phyloP scores from a whole-genome alignment of 2,888 invertebrate species.

The Hyposoter didymator region DNA sequence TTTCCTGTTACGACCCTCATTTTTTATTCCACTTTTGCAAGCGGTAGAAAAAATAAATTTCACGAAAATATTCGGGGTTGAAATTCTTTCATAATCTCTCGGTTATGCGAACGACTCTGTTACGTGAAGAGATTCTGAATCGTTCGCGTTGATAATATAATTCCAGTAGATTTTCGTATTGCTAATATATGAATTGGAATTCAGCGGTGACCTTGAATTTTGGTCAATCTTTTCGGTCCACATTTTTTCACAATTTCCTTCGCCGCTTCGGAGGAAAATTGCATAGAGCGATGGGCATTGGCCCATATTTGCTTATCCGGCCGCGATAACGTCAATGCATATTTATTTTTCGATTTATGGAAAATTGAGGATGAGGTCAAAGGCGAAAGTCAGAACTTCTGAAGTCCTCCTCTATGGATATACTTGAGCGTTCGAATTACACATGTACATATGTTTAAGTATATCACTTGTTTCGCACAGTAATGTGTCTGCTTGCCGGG shows the following conservation, averaged over 20 bases:
- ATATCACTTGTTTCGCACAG: conserved; percentile 37
- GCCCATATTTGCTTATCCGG: too few relatives aligned
- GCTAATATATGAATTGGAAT: too few relatives aligned
- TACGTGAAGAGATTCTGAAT: too few relatives aligned
- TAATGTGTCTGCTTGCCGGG: conserved; percentile 44
- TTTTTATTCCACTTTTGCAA: background rate
- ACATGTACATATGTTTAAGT: conserved; percentile 13
- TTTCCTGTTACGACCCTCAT: background rate
- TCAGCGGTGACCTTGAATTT: too few relatives aligned
- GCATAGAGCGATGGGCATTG: too few relatives aligned
- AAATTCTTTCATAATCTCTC: background rate
- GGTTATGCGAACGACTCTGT: background rate
- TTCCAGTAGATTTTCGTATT: too few relatives aligned
- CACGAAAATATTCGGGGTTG: background rate
- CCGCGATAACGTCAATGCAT: too few relatives aligned
- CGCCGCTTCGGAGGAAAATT: too few relatives aligned
- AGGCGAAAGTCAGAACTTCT: conserved; percentile 15
- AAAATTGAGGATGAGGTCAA: background rate
- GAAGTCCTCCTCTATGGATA: background rate
- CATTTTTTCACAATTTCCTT: too few relatives aligned
- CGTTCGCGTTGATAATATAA: too few relatives aligned
- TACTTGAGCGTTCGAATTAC: background rate
- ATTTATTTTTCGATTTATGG: too few relatives aligned
- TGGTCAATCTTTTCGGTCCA: too few relatives aligned
- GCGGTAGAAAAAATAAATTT: background rate